Conservation (phyloP, 2,888 invertebrate species). For the Carterocephalus palaemon region DNA sequence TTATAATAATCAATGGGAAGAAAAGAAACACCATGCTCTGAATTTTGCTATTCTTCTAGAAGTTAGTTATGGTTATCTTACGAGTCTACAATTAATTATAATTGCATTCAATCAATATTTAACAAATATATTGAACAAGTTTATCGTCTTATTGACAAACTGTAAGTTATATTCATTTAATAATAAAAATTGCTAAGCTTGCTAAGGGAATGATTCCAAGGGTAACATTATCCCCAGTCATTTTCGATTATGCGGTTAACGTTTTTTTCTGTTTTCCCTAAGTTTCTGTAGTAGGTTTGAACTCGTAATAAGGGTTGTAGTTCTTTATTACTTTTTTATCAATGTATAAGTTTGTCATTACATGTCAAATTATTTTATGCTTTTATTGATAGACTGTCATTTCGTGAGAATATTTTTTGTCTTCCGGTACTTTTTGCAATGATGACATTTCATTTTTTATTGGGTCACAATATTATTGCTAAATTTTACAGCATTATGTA, state of each 20-base stretch:
- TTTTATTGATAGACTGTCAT: constrained; percentile 55
- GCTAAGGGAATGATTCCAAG: not conserved
- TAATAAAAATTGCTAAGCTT: too few species aligned
- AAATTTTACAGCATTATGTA: constrained; percentile 6
- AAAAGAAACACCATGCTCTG: too few species aligned
- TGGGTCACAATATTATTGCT: constrained; percentile 21
- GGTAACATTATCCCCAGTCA: constrained; percentile 21
- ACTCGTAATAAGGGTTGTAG: constrained; percentile 43
- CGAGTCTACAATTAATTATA: too few species aligned
- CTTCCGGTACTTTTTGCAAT: constrained; percentile 46
- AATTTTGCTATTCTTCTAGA: too few species aligned
- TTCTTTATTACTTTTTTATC: constrained; percentile 40
- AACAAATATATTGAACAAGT: too few species aligned
- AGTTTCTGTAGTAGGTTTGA: constrained; percentile 50
- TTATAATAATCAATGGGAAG: too few species aligned
- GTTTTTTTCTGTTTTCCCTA: constrained; percentile 44
- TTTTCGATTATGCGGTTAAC: constrained; percentile 58
- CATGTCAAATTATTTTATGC: constrained; percentile 73
- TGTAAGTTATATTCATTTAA: too few species aligned
- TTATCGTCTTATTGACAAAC: too few species aligned
- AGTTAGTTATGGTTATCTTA: too few species aligned
- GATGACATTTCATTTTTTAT: constrained; percentile 64
- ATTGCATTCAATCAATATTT: too few species aligned
- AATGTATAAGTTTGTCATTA: constrained; percentile 62
- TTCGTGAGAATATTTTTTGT: constrained; percentile 59